Conservation (phyloP, 2,797 vertebrate species). For the Calcarius lapponicus region DNA sequence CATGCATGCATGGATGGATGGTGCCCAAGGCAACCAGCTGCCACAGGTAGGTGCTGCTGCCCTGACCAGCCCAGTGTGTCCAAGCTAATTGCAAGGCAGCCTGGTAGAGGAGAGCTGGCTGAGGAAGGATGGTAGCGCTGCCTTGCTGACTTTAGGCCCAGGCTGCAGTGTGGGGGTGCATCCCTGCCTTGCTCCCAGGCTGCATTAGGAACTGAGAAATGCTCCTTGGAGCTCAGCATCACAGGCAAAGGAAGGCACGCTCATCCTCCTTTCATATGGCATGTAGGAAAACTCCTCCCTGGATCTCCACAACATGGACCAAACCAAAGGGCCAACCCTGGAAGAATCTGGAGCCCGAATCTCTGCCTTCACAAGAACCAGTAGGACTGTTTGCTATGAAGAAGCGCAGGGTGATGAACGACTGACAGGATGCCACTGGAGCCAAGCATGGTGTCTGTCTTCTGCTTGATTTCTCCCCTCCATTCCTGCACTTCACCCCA, state of each 20-base stretch:
- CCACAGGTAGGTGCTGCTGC: background rate
- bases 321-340: background rate
- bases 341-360: fast-evolving
- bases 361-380: background rate
- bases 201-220: background rate
- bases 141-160: background rate
- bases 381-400: no score
- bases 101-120: fast-evolving
- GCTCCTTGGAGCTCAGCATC: no score
- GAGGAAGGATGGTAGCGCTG: background rate
- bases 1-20: background rate
- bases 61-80: background rate
- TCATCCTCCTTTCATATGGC: background rate
- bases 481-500: no score
- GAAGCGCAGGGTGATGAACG: no score
- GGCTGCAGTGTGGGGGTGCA: background rate
- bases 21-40: background rate
- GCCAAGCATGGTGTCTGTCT: no score
- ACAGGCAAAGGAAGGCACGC: background rate
- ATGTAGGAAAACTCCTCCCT: background rate
- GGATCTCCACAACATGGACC: background rate
- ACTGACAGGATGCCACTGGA: no score
- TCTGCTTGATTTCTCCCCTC: no score
- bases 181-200: background rate
- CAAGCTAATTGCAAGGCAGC: background rate